Evolutionary conservation across 2,888 invertebrate species (phyloP), one percentile per base, ranked within the genome.

Genomic region (Teleogryllus oceanicus): DNA sequence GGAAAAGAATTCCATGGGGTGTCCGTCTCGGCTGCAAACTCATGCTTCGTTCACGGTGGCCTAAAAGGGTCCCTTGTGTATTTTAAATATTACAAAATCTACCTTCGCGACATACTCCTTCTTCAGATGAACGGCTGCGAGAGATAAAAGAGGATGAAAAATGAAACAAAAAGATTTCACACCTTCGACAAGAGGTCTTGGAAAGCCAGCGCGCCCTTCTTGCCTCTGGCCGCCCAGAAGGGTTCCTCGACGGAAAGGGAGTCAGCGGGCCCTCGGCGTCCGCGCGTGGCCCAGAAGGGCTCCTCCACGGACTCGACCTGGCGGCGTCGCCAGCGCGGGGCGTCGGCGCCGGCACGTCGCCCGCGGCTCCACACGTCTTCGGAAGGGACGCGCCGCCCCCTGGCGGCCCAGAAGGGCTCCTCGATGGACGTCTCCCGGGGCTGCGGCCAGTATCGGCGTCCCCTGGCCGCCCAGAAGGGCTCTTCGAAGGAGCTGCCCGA

Each of bases 241-340:
- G 78, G 81, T 13, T 82, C 80, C 49, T 81, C 80, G 11, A 76
- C 75, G 3, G 80, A 81, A 1, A 78, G 21, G 8, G 77, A 76
- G 20, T 79, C 78, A 20, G 49, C 24, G 13, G 78, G 49, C 0
- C 50, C 79, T 11, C 82, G 79, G 80, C 81, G 79, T 11, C 83
- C 83, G 13, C 83, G 76, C 5, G 82, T 78, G 5, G 83, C 82
- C 81, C 81, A 83, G 79, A 83, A 83, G 11, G 83, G 82, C 11
- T 80, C 80, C 21, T 80, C 81, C 49, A 49, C 75, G 12, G 78
- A 75, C 18, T 77, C 49, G 1, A 24, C 13, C 74, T 75, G 50
- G 20, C 51, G 20, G 76, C 49, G 76, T 11, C 79, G 74, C 49
- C 62, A 62, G 62, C 62, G 62, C 13, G 62, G 16, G 62, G 62